Evolutionary conservation across 2,797 vertebrate genomes (phyloP).

Genomic region (Amniataba percoides): DNA sequence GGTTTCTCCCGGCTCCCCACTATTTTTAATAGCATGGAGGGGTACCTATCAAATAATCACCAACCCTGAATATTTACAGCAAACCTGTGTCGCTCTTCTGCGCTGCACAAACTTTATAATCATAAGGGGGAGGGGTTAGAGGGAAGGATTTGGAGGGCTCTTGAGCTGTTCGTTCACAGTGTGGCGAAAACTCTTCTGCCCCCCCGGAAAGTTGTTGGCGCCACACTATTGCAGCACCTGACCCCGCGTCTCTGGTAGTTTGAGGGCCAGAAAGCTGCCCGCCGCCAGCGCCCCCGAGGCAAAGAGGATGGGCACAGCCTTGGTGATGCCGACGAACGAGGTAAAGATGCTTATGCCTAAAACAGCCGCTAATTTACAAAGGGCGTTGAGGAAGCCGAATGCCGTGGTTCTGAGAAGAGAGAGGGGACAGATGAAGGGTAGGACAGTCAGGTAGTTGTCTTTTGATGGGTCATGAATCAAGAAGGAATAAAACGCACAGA

Average conservation of each 20-base stretch:
- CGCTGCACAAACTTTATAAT: constrained; percentile 25
- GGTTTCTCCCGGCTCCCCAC: constrained; percentile 18
- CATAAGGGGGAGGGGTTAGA: constrained; percentile 53
- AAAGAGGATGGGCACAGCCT: constrained; percentile 95
- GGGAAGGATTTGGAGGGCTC: constrained; percentile 59
- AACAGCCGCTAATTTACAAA: constrained; percentile 95
- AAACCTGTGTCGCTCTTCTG: constrained; percentile 30
- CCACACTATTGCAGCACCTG: constrained; percentile 92
- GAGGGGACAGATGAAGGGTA: not conserved
- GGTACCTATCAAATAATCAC: constrained; percentile 31
- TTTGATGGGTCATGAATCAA: not conserved
- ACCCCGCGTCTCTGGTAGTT: constrained; percentile 94
- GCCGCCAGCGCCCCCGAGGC: constrained; percentile 92
- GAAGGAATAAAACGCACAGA: not conserved
- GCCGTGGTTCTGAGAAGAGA: constrained; percentile 89
- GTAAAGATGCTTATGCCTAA: constrained; percentile 98
- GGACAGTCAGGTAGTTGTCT: constrained; percentile 11
- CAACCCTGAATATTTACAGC: constrained; percentile 62
- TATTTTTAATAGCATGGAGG: constrained; percentile 6
- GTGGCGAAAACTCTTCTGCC: constrained; percentile 68
- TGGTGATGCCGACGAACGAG: constrained; percentile 97
- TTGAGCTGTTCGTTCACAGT: constrained; percentile 75
- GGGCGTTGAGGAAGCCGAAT: constrained; percentile 96
- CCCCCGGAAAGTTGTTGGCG: constrained; percentile 47
- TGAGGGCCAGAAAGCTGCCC: constrained; percentile 94